Conservation (phyloP, 2,797 vertebrate species). For the Heterohyrax brucei region DNA sequence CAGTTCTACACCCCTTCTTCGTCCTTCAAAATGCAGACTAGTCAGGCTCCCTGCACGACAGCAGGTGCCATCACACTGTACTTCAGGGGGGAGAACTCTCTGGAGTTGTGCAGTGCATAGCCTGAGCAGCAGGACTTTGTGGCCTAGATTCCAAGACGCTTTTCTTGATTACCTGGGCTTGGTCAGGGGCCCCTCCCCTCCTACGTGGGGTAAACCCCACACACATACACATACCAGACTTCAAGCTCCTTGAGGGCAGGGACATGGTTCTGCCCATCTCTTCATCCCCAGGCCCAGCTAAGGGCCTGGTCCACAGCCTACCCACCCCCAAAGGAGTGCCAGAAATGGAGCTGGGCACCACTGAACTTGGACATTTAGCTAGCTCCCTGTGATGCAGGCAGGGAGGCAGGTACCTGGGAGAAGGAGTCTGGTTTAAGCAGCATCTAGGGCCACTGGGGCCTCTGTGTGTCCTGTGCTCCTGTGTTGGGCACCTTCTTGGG, state of each 20-base stretch:
- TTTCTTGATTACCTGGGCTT: neutral
- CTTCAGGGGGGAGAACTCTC: neutral
- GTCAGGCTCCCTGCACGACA: neutral
- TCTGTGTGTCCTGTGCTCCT: neutral
- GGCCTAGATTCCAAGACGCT: neutral
- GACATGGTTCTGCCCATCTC: neutral
- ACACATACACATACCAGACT: neutral
- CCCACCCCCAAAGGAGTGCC: fast-evolving
- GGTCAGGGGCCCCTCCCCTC: neutral
- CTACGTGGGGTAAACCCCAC: neutral
- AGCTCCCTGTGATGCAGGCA: neutral
- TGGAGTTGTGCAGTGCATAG: neutral
- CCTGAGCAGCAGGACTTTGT: neutral
- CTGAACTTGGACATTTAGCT: neutral
- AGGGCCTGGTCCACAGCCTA: neutral
- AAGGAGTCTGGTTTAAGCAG: neutral
- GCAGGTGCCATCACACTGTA: neutral
- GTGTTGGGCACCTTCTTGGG: neutral
- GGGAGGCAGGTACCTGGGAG: neutral
- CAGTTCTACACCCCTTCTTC: no score
- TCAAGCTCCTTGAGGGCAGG: neutral
- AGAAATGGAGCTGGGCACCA: no score
- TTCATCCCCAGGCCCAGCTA: neutral
- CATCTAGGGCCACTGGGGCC: neutral
- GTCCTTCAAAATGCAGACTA: neutral